phyloP scores from a whole-genome alignment of 2,113 vertebrate species.

The Galeopterus variegatus region DNA sequence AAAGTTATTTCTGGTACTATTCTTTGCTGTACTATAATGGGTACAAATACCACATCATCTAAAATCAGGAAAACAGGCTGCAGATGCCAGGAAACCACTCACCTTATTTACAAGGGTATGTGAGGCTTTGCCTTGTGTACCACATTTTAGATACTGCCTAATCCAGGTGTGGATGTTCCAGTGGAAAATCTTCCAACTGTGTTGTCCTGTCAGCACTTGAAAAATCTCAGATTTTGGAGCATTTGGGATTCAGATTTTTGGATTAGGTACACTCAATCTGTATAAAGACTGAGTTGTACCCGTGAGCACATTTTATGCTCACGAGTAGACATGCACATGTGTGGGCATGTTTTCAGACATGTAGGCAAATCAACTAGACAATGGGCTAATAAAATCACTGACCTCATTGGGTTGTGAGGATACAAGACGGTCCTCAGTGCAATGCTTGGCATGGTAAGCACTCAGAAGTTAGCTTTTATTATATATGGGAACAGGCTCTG shows the following conservation, averaged over 20 bases:
- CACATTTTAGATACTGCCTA: slow-evolving; percentile 95
- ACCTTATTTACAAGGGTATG: slow-evolving; percentile 97
- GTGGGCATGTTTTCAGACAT: background rate
- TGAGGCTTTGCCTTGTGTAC: slow-evolving; percentile 94
- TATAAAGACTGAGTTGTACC: background rate
- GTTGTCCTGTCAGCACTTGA: too few relatives aligned
- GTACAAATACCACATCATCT: background rate
- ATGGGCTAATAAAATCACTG: background rate
- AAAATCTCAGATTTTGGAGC: too few relatives aligned
- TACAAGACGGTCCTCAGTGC: too few relatives aligned
- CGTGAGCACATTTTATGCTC: background rate
- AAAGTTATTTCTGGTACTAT: background rate
- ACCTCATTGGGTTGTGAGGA: background rate
- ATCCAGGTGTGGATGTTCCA: slow-evolving; percentile 97
- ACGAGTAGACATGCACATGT: rapidly evolving
- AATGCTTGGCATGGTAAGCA: background rate
- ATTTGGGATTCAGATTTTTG: too few relatives aligned
- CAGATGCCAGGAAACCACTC: slow-evolving; percentile 21
- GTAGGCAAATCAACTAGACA: background rate
- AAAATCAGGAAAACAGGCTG: background rate
- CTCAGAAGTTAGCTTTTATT: background rate
- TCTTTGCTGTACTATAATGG: background rate
- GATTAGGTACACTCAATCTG: too few relatives aligned
- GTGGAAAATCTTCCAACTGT: slow-evolving; percentile 54
- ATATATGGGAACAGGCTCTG: background rate